Conservation (phyloP, 2,888 invertebrate species). For the Cataglyphis altisquamis region DNA sequence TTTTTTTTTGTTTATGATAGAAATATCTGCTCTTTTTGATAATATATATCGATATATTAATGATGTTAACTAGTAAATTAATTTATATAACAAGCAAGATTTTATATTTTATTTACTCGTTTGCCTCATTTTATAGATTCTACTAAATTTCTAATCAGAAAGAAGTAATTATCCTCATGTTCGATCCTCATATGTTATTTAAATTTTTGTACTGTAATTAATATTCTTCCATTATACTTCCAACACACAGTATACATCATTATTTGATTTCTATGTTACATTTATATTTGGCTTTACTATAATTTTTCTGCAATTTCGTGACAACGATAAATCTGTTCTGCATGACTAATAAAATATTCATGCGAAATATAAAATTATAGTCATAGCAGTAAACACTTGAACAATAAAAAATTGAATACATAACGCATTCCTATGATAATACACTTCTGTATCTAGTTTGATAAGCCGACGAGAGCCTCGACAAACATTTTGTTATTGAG, state of each 20-base stretch:
- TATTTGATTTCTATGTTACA: neutral
- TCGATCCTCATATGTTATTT: neutral
- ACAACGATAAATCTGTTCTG: neutral
- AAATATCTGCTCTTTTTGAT: neutral
- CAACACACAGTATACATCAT: neutral
- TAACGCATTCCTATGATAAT: conserved; percentile 6
- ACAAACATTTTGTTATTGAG: conserved; percentile 22
- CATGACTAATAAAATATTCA: neutral
- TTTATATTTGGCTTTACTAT: neutral
- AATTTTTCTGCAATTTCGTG: neutral
- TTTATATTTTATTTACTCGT: neutral
- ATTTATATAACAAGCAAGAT: neutral
- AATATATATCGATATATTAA: neutral
- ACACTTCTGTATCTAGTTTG: conserved; percentile 1
- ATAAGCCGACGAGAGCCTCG: conserved; percentile 35
- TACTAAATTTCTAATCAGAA: neutral
- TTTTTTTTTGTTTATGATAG: too few species aligned
- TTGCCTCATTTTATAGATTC: neutral
- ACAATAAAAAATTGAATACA: neutral
- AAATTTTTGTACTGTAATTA: neutral
- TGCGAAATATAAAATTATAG: neutral
- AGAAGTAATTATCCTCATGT: conserved; percentile 20
- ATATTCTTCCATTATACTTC: neutral
- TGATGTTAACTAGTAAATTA: neutral
- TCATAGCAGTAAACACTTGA: neutral